Evolutionary conservation across 2,797 vertebrate species (phyloP).

Genomic region (Staurois parvus): DNA sequence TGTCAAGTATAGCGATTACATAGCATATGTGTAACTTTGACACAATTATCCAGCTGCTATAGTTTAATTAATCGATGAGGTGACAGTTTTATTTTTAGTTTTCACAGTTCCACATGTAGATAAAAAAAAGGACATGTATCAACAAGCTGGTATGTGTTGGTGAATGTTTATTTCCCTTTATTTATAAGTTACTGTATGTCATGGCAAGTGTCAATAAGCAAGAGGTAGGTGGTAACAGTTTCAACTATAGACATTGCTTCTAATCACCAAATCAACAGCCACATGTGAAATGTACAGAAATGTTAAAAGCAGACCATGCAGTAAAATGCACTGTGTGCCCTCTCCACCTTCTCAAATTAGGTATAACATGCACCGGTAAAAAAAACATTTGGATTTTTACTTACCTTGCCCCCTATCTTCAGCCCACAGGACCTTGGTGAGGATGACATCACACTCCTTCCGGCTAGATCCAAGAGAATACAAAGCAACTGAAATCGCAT

Average conservation of each 20-base stretch:
- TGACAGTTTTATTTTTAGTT: background rate
- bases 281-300: background rate
- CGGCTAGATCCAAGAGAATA: no score
- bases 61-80: background rate
- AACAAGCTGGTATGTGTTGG: background rate
- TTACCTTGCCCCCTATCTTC: no score
- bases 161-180: background rate
- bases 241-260: background rate
- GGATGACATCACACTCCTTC: no score
- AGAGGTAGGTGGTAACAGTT: background rate
- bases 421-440: no score
- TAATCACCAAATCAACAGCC: background rate
- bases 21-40: background rate
- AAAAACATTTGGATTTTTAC: no score
- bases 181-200: background rate
- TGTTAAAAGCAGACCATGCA: no score
- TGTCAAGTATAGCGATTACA: background rate
- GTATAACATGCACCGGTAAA: no score
- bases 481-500: no score
- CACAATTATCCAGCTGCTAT: background rate
- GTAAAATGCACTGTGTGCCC: no score
- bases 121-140: background rate
- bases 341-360: no score
- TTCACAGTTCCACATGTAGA: background rate
- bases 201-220: background rate